Base-by-base conservation (phyloP, 2,888 invertebrate species). In the Gerosis bhagava region DNA sequence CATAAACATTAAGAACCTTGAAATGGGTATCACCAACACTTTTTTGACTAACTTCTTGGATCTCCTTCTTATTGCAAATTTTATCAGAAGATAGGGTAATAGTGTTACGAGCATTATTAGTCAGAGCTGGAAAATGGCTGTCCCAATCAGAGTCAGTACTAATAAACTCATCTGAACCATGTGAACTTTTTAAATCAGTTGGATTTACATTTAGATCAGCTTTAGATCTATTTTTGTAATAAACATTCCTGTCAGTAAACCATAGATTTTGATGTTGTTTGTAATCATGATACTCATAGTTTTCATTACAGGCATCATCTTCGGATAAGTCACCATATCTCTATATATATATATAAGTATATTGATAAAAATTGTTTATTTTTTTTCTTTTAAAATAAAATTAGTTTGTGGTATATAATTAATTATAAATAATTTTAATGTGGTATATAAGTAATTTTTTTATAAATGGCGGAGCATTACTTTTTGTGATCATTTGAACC, bases 131-230 rank as follows among this genome's bases (percentile, higher is more conserved):
- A 58, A 87, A 88, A 58, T 86, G 81, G 35, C 72, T 77, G 43
- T 88, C 86, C 83, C 83, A 87, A 54, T 87, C 83, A 24, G 81
- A 83, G 59, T 84, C 82, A 24, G 76, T 77, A 53, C 75, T 81
- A 40, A 83, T 74, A 48, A 81, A 74, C 54, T 86, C 82, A 61
- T 86, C 79, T 39, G 81, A 80, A 24, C 76, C 77, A 50, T 76
- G 74, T 41, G 56, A 54, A 45, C 54, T 68, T 60, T 76, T 81
- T 24, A 74, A 50, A 22, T 79, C 74, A 5, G 67, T 50, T 66
- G 67, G 70, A 41, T 58, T 54, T 39, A 54, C 48, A n/a, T n/a
- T n/a, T n/a, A n/a, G n/a, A 19, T 55, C 47, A 56, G 59, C 63
- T 57, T 73, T 77, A 19, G 61, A 52, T 77, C 77, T 86, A 49